Conservation (phyloP, 2,888 invertebrate species). For the Darwinula stevensoni region DNA sequence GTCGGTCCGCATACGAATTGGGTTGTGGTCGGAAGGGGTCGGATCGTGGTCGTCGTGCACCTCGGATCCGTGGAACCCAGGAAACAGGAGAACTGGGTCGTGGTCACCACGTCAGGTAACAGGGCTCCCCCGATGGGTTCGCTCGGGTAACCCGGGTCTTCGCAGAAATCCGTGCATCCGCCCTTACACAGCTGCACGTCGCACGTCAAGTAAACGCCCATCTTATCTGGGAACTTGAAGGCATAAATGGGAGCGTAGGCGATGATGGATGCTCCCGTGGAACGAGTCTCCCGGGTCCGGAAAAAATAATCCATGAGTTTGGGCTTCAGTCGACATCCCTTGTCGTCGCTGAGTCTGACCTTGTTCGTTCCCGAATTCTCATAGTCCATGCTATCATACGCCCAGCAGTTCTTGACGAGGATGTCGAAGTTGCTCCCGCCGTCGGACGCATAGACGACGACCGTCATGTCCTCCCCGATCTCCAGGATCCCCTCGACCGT, state of each 20-base stretch:
- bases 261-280: slow-evolving; percentile 10
- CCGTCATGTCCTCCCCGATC: slow-evolving; percentile 11
- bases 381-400: slow-evolving; percentile 11
- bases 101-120: not conserved
- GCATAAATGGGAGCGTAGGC: slow-evolving; percentile 11
- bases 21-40: not conserved
- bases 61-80: slow-evolving; percentile 7
- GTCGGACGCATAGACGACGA: slow-evolving; percentile 10
- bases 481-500: slow-evolving; percentile 10
- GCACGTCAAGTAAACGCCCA: slow-evolving; percentile 11
- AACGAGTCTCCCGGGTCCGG: slow-evolving; percentile 10
- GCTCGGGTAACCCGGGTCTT: slow-evolving; percentile 5
- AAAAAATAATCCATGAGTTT: slow-evolving; percentile 11
- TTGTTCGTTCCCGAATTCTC: slow-evolving; percentile 9
- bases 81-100: slow-evolving; percentile 5
- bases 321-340: slow-evolving; percentile 11
- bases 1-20: not conserved
- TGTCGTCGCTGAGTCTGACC: slow-evolving; percentile 10
- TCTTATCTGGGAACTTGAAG: slow-evolving; percentile 11
- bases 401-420: slow-evolving; percentile 11
- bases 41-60: slow-evolving; percentile 4
- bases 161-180: slow-evolving; percentile 9
- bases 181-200: slow-evolving; percentile 11
- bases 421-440: slow-evolving; percentile 10
- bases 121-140: not conserved